A percentile compares a stretch with the other conserved stretches of the same genome.
Evolutionary conservation across 2,113 vertebrate genomes (phyloP).

Genomic region (Collichthys lucidus): DNA sequence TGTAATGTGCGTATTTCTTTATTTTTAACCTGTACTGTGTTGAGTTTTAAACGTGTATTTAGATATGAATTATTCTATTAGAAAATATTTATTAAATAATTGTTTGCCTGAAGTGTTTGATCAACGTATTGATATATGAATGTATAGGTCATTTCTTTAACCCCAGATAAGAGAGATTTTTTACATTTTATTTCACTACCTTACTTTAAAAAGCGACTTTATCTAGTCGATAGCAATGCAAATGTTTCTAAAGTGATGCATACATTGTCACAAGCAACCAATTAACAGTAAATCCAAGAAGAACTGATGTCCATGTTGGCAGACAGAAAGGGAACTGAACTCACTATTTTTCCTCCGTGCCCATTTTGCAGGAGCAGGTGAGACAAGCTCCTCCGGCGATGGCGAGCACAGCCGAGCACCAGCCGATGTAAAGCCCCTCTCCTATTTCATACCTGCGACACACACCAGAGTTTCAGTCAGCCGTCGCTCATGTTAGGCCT

Average conservation of each 20-base stretch:
- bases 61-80: too few relatives aligned
- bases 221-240: background rate
- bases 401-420: slow-evolving; percentile 88
- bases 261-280: background rate
- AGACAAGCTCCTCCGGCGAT: slow-evolving; percentile 87
- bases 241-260: background rate
- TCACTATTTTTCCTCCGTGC: slow-evolving; percentile 77
- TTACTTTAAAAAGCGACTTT: background rate
- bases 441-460: slow-evolving; percentile 89
- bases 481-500: background rate
- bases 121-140: too few relatives aligned
- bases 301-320: background rate
- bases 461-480: slow-evolving; percentile 44
- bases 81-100: too few relatives aligned
- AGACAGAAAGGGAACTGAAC: slow-evolving; percentile 27
- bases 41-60: too few relatives aligned
- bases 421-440: slow-evolving; percentile 91
- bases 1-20: too few relatives aligned
- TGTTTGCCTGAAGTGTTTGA: too few relatives aligned
- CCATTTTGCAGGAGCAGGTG: slow-evolving; percentile 81
- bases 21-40: too few relatives aligned
- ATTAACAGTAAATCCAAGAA: background rate
- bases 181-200: background rate
- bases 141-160: background rate
- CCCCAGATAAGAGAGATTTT: background rate